A percentile compares a stretch with the other conserved stretches of the same genome.
Evolutionary conservation across 2,797 vertebrate genomes (phyloP).

Genomic region (Taenioides sp.): DNA sequence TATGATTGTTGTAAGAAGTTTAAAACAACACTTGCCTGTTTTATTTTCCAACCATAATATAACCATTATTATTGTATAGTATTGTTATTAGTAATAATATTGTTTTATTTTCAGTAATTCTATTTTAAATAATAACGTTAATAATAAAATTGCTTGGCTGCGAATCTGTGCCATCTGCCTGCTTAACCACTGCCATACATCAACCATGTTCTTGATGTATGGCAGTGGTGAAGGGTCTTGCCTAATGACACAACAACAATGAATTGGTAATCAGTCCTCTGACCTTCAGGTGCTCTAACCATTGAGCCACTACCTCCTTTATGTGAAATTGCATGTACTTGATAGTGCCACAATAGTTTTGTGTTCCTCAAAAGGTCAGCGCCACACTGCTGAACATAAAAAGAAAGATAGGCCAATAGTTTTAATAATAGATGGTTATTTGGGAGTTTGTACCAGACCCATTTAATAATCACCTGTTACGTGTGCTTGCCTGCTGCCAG

Average conservation of each 20-base stretch:
- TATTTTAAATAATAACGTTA: too few relatives aligned
- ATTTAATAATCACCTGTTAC: constrained; percentile 36
- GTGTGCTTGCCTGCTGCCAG: constrained; percentile 37
- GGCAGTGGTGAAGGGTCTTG: neutral
- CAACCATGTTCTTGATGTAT: too few relatives aligned
- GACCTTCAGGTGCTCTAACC: neutral
- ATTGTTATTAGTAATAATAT: too few relatives aligned
- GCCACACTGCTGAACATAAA: constrained; percentile 30
- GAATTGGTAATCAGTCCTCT: too few relatives aligned
- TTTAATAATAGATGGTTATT: constrained; percentile 31
- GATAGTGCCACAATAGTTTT: neutral
- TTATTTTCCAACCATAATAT: too few relatives aligned
- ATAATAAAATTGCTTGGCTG: too few relatives aligned
- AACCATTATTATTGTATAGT: too few relatives aligned
- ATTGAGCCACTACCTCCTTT: neutral
- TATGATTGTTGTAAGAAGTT: too few relatives aligned
- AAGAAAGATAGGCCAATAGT: constrained; percentile 12
- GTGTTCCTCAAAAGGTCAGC: constrained; percentile 44
- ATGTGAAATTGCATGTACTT: neutral
- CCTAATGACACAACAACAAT: neutral
- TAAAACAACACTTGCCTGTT: too few relatives aligned
- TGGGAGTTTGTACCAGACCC: constrained; percentile 48
- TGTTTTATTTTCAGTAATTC: too few relatives aligned
- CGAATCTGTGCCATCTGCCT: too few relatives aligned
- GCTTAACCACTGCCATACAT: neutral